Conservation (phyloP, 2,888 invertebrate species). For the Reticulitermes lucifugus region DNA sequence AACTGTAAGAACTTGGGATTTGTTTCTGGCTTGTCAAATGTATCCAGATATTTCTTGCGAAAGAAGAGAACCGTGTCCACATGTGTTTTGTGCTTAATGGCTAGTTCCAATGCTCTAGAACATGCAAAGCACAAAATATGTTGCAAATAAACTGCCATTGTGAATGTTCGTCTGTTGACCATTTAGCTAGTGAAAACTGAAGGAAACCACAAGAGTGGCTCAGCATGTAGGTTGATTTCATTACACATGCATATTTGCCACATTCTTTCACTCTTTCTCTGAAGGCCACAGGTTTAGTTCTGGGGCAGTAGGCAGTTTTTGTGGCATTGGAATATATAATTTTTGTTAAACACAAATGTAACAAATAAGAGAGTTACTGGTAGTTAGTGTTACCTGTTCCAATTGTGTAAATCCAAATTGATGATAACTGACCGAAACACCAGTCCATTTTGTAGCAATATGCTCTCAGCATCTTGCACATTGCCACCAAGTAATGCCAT, state of each 20-base stretch:
- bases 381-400: conserved; percentile 71
- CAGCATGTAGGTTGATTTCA: too few species aligned
- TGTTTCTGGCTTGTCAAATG: conserved; percentile 69
- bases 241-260: too few species aligned
- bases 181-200: too few species aligned
- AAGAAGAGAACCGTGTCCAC: conserved; percentile 79
- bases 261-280: too few species aligned
- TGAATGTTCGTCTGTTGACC: too few species aligned
- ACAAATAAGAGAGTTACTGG: background rate
- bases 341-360: too few species aligned
- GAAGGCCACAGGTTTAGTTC: too few species aligned
- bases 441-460: conserved; percentile 75
- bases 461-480: conserved; percentile 76
- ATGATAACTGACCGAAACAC: conserved; percentile 78
- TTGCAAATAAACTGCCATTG: too few species aligned
- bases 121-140: too few species aligned
- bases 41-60: conserved; percentile 72
- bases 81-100: conserved; percentile 77
- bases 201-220: too few species aligned
- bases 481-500: conserved; percentile 77
- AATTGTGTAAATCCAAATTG: conserved; percentile 78
- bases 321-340: too few species aligned
- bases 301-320: too few species aligned
- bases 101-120: conserved; percentile 77
- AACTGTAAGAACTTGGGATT: conserved; percentile 68